A percentile compares a stretch with the other conserved stretches of the same genome.
Evolutionary conservation across 1,140 invertebrate species (phyloP).

Genomic region (Lepidurus apus): DNA sequence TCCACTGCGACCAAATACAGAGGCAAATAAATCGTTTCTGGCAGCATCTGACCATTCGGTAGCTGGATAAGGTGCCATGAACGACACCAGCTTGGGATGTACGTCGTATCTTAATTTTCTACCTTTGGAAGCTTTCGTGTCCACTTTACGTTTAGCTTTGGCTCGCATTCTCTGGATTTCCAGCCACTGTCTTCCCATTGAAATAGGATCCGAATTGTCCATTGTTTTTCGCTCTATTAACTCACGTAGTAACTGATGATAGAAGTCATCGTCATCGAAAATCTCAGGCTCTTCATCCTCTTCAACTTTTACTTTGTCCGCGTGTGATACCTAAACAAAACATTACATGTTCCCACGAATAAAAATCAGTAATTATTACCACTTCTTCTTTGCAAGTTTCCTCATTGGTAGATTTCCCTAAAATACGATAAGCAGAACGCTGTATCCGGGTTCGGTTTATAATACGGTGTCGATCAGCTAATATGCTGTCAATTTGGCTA

Average conservation of each 20-base stretch:
- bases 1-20: conserved; percentile 61
- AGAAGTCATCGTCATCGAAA: conserved; percentile 96
- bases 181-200: conserved; percentile 73
- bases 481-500: conserved; percentile 78
- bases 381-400: conserved; percentile 38
- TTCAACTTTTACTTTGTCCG: conserved; percentile 35
- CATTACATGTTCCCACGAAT: conserved; percentile 34
- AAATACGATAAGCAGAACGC: conserved; percentile 64
- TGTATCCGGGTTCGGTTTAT: conserved; percentile 74
- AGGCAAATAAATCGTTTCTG: conserved; percentile 72
- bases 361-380: conserved; percentile 36
- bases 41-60: conserved; percentile 68
- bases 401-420: conserved; percentile 52
- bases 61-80: conserved; percentile 75
- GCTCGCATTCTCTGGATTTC: conserved; percentile 82
- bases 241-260: conserved; percentile 85
- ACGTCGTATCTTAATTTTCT: conserved; percentile 83
- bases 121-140: conserved; percentile 87
- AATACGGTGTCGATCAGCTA: conserved; percentile 69
- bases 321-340: conserved; percentile 12
- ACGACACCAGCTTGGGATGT: conserved; percentile 85
- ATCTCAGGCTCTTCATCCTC: conserved; percentile 74
- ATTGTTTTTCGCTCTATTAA: conserved; percentile 84
- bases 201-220: conserved; percentile 71
- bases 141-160: conserved; percentile 84